phyloP scores from a whole-genome alignment of 2,888 invertebrate genomes.

The Glyphotaelius pellucidus region DNA sequence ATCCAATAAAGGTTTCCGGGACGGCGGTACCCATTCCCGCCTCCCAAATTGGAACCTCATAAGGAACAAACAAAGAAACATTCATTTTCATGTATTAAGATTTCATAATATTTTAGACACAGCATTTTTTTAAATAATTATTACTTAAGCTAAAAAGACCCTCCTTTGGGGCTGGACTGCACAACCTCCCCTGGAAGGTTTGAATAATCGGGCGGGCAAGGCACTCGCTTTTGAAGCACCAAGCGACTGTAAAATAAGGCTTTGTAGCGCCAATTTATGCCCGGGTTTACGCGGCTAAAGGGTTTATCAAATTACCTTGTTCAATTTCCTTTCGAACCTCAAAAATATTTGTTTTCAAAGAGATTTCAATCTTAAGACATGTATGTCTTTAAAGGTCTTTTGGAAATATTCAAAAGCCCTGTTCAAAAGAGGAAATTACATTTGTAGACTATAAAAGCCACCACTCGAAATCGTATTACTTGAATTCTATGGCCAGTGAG shows the following conservation, averaged over 20 bases:
- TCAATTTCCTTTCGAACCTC: not conserved
- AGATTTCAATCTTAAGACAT: not conserved
- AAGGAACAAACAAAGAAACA: too few relatives aligned
- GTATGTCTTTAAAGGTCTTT: not conserved
- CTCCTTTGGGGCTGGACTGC: not conserved
- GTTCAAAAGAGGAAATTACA: not conserved
- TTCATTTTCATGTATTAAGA: too few relatives aligned
- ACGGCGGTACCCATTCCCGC: too few relatives aligned
- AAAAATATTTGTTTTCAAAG: not conserved
- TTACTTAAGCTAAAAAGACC: too few relatives aligned
- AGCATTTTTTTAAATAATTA: too few relatives aligned
- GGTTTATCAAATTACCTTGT: constrained; percentile 8
- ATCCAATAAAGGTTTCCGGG: too few relatives aligned
- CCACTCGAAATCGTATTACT: not conserved
- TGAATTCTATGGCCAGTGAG: not conserved
- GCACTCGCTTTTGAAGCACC: not conserved
- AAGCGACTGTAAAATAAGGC: constrained; percentile 16
- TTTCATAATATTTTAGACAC: too few relatives aligned
- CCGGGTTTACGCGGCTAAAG: constrained; percentile 2
- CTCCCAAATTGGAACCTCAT: too few relatives aligned
- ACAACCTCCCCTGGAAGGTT: not conserved
- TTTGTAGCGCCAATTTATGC: not conserved
- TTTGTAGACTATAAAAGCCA: not conserved
- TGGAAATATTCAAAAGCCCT: not conserved
- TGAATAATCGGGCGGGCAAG: not conserved